Evolutionary conservation across 2,797 vertebrate species (phyloP).

Genomic region (Limosa lapponica): DNA sequence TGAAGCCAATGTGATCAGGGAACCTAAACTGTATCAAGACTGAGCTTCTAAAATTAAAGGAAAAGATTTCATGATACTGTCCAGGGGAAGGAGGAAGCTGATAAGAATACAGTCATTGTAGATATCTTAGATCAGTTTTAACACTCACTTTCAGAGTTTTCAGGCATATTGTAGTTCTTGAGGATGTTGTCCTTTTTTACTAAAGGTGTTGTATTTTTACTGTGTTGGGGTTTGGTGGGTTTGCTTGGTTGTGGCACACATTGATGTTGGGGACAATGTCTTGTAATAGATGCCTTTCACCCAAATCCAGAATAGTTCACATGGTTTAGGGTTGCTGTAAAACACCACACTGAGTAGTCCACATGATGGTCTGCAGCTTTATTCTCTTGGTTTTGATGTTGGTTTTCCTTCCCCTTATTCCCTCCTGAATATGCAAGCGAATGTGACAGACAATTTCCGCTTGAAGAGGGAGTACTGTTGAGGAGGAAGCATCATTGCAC

Average conservation of each 20-base stretch:
- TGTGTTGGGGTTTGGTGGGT: not conserved
- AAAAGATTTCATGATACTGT: not conserved
- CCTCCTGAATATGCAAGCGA: not conserved
- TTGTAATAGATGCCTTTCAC: not conserved
- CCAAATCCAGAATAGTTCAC: not conserved
- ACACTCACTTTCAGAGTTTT: not conserved
- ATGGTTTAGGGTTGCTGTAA: not conserved
- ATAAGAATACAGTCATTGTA: not conserved
- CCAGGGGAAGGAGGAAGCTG: not conserved
- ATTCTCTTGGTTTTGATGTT: not conserved
- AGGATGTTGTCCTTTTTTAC: not conserved
- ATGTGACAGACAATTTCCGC: not conserved
- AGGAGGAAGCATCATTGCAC: not conserved
- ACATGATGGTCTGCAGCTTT: not conserved
- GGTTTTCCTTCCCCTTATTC: not conserved
- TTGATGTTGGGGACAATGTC: not conserved
- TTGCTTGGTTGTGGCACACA: not conserved
- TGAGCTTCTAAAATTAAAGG: not conserved
- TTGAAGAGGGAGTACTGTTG: not conserved
- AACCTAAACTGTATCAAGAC: not conserved
- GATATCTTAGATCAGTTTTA: not conserved
- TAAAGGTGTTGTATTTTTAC: not conserved
- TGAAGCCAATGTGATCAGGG: not conserved
- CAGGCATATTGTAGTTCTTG: not conserved
- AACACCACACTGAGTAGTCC: not conserved